phyloP scores from a whole-genome alignment of 2,888 invertebrate species.

The Diadegma fenestrale region DNA sequence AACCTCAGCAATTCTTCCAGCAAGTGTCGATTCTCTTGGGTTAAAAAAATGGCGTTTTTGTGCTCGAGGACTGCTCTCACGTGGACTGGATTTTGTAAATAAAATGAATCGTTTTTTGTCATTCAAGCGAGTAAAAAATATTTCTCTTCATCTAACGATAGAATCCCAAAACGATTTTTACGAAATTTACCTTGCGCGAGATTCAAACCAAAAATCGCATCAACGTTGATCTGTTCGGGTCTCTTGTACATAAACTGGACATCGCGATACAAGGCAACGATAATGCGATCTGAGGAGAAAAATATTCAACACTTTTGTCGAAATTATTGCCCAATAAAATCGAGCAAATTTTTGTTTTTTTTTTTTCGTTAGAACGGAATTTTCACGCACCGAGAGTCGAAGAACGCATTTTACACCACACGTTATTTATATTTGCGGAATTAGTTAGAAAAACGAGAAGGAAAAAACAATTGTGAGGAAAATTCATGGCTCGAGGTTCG shows the following conservation, averaged over 20 bases:
- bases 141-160: too few relatives aligned
- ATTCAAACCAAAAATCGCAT: conserved; percentile 82
- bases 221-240: conserved; percentile 81
- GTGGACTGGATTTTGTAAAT: conserved; percentile 47
- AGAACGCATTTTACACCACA: conserved; percentile 11
- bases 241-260: conserved; percentile 80
- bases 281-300: conserved; percentile 44
- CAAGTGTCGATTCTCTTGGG: conserved; percentile 26
- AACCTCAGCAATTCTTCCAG: conserved; percentile 60
- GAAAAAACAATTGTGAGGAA: conserved; percentile 20
- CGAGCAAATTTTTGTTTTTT: not conserved
- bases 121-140: not conserved
- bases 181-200: conserved; percentile 81
- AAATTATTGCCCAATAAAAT: not conserved
- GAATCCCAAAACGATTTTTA: not conserved
- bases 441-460: conserved; percentile 4
- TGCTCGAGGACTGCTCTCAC: conserved; percentile 51
- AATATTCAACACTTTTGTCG: not conserved
- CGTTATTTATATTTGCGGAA: not conserved
- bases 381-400: conserved; percentile 46
- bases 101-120: not conserved
- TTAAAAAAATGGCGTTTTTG: conserved; percentile 37
- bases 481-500: conserved; percentile 38
- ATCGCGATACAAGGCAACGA: conserved; percentile 73
- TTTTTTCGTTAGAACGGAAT: not conserved